Conservation (phyloP, 64 coral and sea anemone genomes). For the Dendrophyllia cribrosa region DNA sequence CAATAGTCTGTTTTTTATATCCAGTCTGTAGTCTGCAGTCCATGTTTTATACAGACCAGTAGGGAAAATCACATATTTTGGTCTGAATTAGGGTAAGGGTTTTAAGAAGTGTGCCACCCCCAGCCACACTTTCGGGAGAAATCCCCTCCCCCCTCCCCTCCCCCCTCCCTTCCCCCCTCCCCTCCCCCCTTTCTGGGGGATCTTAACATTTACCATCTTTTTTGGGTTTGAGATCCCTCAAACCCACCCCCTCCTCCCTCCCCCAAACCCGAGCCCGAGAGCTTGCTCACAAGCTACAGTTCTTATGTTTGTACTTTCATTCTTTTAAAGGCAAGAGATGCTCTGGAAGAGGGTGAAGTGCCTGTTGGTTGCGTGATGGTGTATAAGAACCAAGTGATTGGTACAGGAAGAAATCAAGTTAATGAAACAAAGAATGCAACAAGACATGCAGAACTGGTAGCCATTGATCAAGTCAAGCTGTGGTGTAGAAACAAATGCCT, state of each 20-base stretch:
- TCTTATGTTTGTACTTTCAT: background rate
- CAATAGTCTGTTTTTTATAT: too few relatives aligned
- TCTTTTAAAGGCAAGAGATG: constrained; percentile 75
- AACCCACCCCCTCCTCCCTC: too few relatives aligned
- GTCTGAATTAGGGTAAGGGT: background rate
- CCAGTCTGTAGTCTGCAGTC: too few relatives aligned
- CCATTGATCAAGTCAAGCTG: constrained; percentile 82
- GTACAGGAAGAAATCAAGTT: constrained; percentile 89
- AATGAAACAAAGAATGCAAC: constrained; percentile 97
- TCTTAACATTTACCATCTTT: background rate
- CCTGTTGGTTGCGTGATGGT: constrained; percentile 96
- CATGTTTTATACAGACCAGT: too few relatives aligned
- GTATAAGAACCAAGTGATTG: constrained; percentile 82
- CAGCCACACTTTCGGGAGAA: too few relatives aligned
- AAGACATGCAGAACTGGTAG: constrained; percentile 93
- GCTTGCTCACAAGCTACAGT: too few relatives aligned
- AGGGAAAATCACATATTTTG: too few relatives aligned
- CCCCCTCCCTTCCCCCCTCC: background rate
- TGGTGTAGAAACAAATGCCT: constrained; percentile 66
- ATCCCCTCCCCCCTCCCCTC: background rate
- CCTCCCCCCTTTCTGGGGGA: background rate
- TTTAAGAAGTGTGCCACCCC: background rate
- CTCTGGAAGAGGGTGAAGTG: constrained; percentile 87
- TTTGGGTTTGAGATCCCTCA: too few relatives aligned
- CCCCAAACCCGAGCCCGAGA: too few relatives aligned